Base-by-base conservation (phyloP, 1,140 invertebrate species). In the Euschistus heros region DNA sequence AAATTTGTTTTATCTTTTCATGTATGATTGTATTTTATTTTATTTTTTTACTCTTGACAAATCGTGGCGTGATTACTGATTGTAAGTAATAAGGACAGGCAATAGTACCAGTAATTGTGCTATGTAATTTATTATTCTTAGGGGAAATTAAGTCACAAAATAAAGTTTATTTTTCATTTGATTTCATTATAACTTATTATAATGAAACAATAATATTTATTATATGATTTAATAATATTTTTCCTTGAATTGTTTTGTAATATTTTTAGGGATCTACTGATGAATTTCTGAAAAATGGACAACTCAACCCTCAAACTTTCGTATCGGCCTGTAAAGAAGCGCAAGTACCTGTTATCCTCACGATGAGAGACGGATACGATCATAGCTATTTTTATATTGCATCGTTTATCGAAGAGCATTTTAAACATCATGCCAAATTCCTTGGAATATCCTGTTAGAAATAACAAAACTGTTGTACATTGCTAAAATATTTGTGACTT, bases 371-470 rank as follows among this genome's bases (percentile, higher is more conserved):
- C 4, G 69, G 69, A 2, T 99, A 98, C 75, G 94, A 98, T 77
- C 97, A 99, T 75, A 89, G 91, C 61, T 99, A 98, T 72, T 98
- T 85, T 73, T 98, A 96, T 73, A 91, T 99, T 69, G 79, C 91
- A 3, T 86, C 92, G 0, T 99, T 94, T 75, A 88, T 99, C 52
- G 89, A 84, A 55, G 94, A 98, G 73, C 97, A 99, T 76, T 84
- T 99, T 68, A 83, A 84, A 69, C 89, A 94, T 76, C 94, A 97
- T 79, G 82, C 86, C 15, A 88, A 86, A 44, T 68, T 62, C 44
- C 63, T 69, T 2, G 27, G 44, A 2, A 24, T 20, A 17, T 15
- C 54, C 15, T 18, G 2, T 22, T 57, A 6, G 26, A 26, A 10
- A 50, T 50, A 22, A 50, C 10, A 37, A 37, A 37, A 6, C 13